Conservation (phyloP, 2,797 vertebrate species). For the Myotis findleyi region DNA sequence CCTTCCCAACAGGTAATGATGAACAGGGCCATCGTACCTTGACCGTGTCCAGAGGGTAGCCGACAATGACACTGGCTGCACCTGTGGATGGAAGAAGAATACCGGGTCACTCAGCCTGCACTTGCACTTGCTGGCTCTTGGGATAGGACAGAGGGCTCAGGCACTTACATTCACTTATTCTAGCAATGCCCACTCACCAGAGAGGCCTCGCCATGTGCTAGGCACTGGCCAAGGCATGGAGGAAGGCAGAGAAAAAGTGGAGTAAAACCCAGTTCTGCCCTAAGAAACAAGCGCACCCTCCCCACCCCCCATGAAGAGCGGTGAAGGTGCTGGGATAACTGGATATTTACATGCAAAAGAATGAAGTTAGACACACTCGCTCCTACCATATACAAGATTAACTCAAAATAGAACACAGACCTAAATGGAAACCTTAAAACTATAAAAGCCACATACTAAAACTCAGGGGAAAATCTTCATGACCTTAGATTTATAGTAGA, state of each 20-base stretch:
- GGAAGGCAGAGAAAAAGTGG: not conserved
- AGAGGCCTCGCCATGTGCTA: not conserved
- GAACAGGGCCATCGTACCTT: constrained; percentile 89
- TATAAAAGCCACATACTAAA: not conserved
- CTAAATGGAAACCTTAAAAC: not conserved
- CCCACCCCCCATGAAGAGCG: not conserved
- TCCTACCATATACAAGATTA: not conserved
- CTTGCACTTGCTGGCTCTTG: not conserved
- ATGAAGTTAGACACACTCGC: not conserved
- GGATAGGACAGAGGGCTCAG: not conserved
- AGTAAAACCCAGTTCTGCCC: not conserved
- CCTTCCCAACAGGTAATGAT: not conserved
- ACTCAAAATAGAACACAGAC: not conserved
- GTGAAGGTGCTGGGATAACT: not conserved
- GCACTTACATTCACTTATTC: rapidly evolving
- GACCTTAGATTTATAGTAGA: not conserved
- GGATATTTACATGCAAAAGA: not conserved
- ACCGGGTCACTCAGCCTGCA: constrained; percentile 28
- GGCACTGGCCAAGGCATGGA: not conserved
- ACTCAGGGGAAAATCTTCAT: not conserved
- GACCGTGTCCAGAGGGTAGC: constrained; percentile 97
- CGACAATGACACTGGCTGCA: constrained; percentile 94
- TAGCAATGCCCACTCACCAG: not conserved
- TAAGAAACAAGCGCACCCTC: not conserved
- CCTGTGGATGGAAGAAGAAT: constrained; percentile 87